Percentiles rank a stretch among this genome's conserved stretches.
phyloP scores from a whole-genome alignment of 2,888 invertebrate species.

The Leptopilina myrica region DNA sequence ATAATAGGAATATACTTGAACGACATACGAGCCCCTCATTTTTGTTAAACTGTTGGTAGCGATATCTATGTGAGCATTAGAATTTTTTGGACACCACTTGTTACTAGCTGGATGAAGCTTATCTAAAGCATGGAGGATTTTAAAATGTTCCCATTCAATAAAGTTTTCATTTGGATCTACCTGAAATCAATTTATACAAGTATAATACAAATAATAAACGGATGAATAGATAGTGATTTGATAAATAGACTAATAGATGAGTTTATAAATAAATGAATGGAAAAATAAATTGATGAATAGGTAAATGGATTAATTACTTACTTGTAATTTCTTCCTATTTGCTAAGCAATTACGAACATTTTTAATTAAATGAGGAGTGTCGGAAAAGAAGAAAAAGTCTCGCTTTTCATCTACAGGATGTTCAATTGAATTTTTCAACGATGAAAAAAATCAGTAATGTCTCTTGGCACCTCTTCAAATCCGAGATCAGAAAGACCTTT shows the following conservation, averaged over 20 bases:
- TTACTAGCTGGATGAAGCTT: background rate
- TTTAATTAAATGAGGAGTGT: too few relatives aligned
- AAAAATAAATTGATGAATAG: background rate
- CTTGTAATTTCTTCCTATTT: background rate
- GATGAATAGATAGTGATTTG: background rate
- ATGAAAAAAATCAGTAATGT: background rate
- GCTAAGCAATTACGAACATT: background rate
- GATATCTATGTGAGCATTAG: too few relatives aligned
- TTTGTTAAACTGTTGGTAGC: too few relatives aligned
- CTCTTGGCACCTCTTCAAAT: background rate
- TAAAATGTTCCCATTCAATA: too few relatives aligned
- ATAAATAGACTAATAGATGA: too few relatives aligned
- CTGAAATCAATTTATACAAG: too few relatives aligned
- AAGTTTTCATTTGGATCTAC: too few relatives aligned
- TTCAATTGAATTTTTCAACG: background rate
- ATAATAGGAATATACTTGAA: background rate
- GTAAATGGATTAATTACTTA: too few relatives aligned
- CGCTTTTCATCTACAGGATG: background rate
- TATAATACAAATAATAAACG: too few relatives aligned
- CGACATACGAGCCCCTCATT: too few relatives aligned
- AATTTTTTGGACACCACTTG: too few relatives aligned
- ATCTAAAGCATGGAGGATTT: background rate
- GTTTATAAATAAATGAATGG: too few relatives aligned
- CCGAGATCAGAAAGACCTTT: background rate
- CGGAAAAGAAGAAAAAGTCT: background rate